These are phyloP conservation scores for Poecilobothrus nobilitatus DNA, from an alignment of 2,888 invertebrate genomes.

Conservation along the genomic window DNA sequence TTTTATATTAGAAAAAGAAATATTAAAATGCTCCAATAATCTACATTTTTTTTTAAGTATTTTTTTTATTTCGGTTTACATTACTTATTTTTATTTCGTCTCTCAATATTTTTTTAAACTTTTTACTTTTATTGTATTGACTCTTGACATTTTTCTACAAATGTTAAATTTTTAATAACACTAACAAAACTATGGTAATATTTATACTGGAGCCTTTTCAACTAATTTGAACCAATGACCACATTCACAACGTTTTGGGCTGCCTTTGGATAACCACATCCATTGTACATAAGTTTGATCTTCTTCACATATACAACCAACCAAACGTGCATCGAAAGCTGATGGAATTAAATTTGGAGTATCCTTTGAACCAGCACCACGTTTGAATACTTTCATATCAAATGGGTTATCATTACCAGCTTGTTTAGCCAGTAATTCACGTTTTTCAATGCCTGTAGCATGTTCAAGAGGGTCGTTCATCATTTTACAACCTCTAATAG, in stretches of 20 bases:
- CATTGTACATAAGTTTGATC: constrained; percentile 82
- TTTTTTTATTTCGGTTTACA: not conserved
- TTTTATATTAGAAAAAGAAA: not conserved
- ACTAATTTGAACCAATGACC: constrained; percentile 94
- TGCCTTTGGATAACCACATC: constrained; percentile 91
- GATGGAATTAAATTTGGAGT: constrained; percentile 86
- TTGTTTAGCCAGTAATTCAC: constrained; percentile 75
- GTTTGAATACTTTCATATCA: constrained; percentile 72
- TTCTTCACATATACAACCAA: constrained; percentile 95
- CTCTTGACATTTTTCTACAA: not conserved
- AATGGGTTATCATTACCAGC: constrained; percentile 85
- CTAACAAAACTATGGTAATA: constrained; percentile 16
- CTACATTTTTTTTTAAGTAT: not conserved
- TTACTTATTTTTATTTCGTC: not conserved
- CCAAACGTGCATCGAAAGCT: constrained; percentile 76
- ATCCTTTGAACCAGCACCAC: constrained; percentile 73
- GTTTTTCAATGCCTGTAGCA: constrained; percentile 87
- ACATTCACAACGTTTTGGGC: constrained; percentile 87
- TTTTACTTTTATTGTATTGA: not conserved
- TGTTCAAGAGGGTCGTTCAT: constrained; percentile 86
- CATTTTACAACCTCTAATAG: constrained; percentile 45
- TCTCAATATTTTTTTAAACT: not conserved
- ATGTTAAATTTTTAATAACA: not conserved
- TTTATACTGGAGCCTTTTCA: constrained; percentile 64
- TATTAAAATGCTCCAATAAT: not conserved